phyloP scores from a whole-genome alignment of 1,140 invertebrate species.

The Diprion similis region DNA sequence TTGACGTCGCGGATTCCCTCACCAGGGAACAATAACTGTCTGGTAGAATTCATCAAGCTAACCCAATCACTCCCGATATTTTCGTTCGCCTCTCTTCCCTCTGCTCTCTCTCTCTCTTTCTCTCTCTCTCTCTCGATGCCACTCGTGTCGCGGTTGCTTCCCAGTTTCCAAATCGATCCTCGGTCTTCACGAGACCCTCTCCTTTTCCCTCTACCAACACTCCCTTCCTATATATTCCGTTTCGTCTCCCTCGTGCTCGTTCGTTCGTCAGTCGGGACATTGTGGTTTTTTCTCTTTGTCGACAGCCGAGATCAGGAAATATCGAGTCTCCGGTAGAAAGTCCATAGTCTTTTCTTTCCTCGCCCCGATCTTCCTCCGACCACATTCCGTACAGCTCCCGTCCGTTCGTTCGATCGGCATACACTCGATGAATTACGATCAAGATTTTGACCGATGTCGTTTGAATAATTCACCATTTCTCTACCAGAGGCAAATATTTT shows the following conservation, averaged over 20 bases:
- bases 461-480: background rate
- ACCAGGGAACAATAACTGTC: background rate
- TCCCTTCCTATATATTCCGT: background rate
- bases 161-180: background rate
- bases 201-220: background rate
- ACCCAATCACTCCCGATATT: conserved; percentile 1
- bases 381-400: background rate
- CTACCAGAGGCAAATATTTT: background rate
- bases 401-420: background rate
- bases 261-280: no score
- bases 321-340: background rate
- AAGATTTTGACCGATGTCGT: background rate
- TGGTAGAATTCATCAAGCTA: background rate
- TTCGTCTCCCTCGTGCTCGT: no score
- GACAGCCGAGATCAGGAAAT: background rate
- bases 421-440: background rate
- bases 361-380: background rate
- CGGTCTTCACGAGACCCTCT: background rate
- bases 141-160: background rate
- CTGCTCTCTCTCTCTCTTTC: background rate
- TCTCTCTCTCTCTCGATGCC: background rate
- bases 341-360: background rate
- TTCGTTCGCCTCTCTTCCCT: background rate
- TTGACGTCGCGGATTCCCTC: background rate
- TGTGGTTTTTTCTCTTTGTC: background rate